Percentiles rank a stretch among this genome's conserved stretches.
Conservation (phyloP, 2,113 vertebrate species). For the Boulengeromyrus knoepffleri region DNA sequence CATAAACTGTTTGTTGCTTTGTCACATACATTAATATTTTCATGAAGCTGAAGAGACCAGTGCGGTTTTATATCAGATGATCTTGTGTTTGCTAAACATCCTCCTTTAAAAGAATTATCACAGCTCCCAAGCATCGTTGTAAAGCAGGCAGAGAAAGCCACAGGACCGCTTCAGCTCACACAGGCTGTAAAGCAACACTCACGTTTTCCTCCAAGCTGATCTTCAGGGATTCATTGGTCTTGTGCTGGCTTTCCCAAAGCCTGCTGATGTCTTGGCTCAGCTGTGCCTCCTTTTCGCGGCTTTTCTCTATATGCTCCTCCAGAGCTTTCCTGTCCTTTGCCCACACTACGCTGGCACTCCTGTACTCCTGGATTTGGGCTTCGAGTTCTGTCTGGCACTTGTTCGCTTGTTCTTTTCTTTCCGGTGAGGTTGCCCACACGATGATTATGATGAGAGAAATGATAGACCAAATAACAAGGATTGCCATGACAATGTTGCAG, state of each 20-base stretch:
- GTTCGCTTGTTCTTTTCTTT: background rate
- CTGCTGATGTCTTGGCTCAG: slow-evolving; percentile 17
- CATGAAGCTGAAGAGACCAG: background rate
- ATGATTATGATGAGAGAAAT: slow-evolving; percentile 34
- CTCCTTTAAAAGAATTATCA: background rate
- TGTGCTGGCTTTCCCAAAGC: slow-evolving; percentile 6
- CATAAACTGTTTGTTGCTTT: background rate
- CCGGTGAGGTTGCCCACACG: slow-evolving; percentile 34
- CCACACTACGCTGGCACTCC: slow-evolving; percentile 7
- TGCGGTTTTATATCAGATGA: background rate
- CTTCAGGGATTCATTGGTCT: slow-evolving; percentile 14
- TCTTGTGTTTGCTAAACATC: background rate
- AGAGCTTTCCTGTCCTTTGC: slow-evolving; percentile 14
- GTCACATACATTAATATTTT: background rate
- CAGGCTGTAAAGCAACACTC: slow-evolving; percentile 2
- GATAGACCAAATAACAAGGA: slow-evolving; percentile 35
- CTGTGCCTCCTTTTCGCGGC: slow-evolving; percentile 14
- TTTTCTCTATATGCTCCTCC: slow-evolving; percentile 4
- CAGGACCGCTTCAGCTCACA: background rate
- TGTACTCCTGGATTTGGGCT: slow-evolving; percentile 18
- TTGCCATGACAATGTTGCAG: slow-evolving; percentile 22
- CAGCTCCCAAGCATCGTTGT: background rate
- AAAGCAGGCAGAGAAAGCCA: background rate
- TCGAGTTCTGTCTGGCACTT: slow-evolving; percentile 18
- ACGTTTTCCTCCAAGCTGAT: slow-evolving; percentile 25